These are phyloP conservation scores for Patagioenas fasciata DNA, from an alignment of 2,113 vertebrate species.

Conservation along the genomic window DNA sequence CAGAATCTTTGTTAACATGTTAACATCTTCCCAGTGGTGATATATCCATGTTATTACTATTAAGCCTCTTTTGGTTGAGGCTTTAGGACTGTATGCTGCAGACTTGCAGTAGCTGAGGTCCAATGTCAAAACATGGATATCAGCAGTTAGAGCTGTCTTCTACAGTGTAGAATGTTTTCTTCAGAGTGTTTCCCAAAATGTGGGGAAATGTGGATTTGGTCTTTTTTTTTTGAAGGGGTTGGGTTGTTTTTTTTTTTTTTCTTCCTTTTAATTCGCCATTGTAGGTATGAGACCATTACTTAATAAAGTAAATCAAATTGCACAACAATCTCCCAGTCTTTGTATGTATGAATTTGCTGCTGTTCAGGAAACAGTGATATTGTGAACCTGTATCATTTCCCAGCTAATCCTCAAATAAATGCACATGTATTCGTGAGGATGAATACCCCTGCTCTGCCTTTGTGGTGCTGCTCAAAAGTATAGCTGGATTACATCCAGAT, in stretches of 20 bases:
- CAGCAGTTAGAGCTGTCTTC: slow-evolving; percentile 73
- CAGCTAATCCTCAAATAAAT: background rate
- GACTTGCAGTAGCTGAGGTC: slow-evolving; percentile 16
- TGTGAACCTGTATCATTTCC: background rate
- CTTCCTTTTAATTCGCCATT: slow-evolving; percentile 63
- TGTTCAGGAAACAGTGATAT: background rate
- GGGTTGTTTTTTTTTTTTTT: background rate
- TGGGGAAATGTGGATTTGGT: slow-evolving; percentile 37
- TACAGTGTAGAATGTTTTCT: slow-evolving; percentile 79
- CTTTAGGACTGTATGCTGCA: slow-evolving; percentile 48
- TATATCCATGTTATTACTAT: slow-evolving; percentile 50
- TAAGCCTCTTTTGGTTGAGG: slow-evolving; percentile 68
- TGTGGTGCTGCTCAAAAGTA: background rate
- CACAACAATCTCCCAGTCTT: slow-evolving; percentile 35
- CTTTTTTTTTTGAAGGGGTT: background rate
- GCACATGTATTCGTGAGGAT: background rate
- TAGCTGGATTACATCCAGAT: background rate
- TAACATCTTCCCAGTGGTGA: slow-evolving; percentile 45
- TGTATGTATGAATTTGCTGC: slow-evolving; percentile 28
- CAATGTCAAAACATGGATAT: slow-evolving; percentile 60
- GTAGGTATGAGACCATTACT: slow-evolving; percentile 74
- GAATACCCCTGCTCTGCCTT: background rate
- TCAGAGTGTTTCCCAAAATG: slow-evolving; percentile 75
- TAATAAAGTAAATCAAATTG: slow-evolving; percentile 74
- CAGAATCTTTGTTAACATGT: slow-evolving; percentile 44